Evolutionary conservation across 1,140 invertebrate genomes (phyloP).

Genomic region (Condylostylus longicornis): DNA sequence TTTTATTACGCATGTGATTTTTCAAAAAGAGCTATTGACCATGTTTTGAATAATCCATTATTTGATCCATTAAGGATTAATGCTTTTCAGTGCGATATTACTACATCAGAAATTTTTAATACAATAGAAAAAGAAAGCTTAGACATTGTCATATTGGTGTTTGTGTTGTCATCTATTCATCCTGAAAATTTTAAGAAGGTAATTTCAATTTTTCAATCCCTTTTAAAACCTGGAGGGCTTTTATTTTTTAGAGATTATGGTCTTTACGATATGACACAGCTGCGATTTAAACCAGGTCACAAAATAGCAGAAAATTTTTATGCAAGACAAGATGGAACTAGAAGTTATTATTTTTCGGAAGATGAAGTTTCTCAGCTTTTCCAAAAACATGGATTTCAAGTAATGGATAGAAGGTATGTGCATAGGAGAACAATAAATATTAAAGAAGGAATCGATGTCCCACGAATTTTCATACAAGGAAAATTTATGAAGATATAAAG

Average conservation of each 20-base stretch:
- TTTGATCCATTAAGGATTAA: slow-evolving; percentile 38
- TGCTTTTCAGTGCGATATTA: slow-evolving; percentile 64
- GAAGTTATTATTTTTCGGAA: slow-evolving; percentile 66
- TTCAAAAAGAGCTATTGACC: slow-evolving; percentile 75
- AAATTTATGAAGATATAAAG: slow-evolving; percentile 52
- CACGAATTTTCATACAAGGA: slow-evolving; percentile 80
- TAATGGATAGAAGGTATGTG: slow-evolving; percentile 55
- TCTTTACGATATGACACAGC: slow-evolving; percentile 92
- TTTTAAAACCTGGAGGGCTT: slow-evolving; percentile 66
- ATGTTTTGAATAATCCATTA: slow-evolving; percentile 54
- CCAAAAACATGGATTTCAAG: slow-evolving; percentile 49
- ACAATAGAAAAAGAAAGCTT: slow-evolving; percentile 39
- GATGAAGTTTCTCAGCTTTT: slow-evolving; percentile 46
- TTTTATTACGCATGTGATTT: slow-evolving; percentile 89
- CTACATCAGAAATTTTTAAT: slow-evolving; percentile 42
- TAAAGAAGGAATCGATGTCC: slow-evolving; percentile 81
- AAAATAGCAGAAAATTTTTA: slow-evolving; percentile 94
- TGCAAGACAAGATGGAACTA: slow-evolving; percentile 92
- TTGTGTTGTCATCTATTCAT: slow-evolving; percentile 88
- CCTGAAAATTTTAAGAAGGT: slow-evolving; percentile 64
- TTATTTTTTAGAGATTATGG: slow-evolving; percentile 94
- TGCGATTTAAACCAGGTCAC: slow-evolving; percentile 81
- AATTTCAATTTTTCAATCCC: slow-evolving; percentile 48
- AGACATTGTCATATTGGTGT: slow-evolving; percentile 85
- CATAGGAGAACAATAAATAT: slow-evolving; percentile 75